Conservation (phyloP, 2,797 vertebrate species). For the Pangasius krempfi region DNA sequence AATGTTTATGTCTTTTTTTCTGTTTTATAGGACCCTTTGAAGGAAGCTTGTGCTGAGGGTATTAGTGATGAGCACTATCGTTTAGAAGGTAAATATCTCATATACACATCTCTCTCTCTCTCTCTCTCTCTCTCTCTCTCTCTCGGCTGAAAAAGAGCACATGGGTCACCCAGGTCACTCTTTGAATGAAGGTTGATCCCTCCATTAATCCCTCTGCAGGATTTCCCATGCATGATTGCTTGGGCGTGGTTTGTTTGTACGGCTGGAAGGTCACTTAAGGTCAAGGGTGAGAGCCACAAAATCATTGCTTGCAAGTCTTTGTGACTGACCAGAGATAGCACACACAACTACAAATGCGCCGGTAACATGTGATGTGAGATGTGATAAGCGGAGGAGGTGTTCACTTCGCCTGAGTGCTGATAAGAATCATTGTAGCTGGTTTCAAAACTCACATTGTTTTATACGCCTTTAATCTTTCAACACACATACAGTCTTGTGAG, state of each 20-base stretch:
- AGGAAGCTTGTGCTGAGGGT: conserved; percentile 82
- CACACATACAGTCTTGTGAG: not conserved
- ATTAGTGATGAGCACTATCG: conserved; percentile 89
- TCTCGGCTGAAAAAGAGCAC: conserved; percentile 11
- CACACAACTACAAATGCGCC: not conserved
- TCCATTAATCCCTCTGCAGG: not conserved
- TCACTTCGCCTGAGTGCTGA: not conserved
- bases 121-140: conserved; percentile 34
- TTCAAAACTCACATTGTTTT: not conserved
- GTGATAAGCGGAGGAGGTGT: conserved; percentile 10
- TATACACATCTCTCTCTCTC: no score
- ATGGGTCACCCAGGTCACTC: conserved; percentile 24
- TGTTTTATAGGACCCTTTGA: conserved; percentile 81
- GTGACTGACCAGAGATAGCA: not conserved
- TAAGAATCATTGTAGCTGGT: not conserved
- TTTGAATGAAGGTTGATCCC: conserved; percentile 32
- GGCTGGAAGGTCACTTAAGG: conserved; percentile 25
- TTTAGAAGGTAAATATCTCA: conserved; percentile 86
- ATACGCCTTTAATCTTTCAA: not conserved
- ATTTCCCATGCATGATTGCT: not conserved
- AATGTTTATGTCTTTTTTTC: not conserved
- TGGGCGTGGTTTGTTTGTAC: conserved; percentile 27
- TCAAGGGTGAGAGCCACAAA: not conserved
- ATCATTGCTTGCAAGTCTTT: not conserved
- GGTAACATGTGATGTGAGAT: no score